Base-by-base conservation (phyloP, 2,113 vertebrate species). In the Desmodus rotundus region DNA sequence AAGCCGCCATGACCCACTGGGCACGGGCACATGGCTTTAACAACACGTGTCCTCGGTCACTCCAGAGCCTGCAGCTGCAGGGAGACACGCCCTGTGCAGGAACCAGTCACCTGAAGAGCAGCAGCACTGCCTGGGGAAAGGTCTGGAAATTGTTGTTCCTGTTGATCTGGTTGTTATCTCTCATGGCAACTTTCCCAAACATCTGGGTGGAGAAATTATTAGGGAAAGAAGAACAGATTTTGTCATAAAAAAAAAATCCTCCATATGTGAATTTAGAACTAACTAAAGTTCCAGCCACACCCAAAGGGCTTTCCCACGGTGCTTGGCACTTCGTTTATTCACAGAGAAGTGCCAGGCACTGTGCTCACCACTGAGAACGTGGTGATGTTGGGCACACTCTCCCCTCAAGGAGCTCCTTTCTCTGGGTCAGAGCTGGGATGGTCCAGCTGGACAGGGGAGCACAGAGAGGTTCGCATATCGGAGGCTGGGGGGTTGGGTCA, bases 111-210 rank as follows among this genome's bases (percentile, higher is more conserved):
- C 99, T 99, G 98, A 99, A 99, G 36, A 99, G 99, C 67, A 99
- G 99, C 0, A 99, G 98, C 47, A 99, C 99, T 0, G 99, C 99
- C 98, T 99, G 99, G 3, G 99, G 99, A 89, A 99, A 99, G 5
- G 99, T 99, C 98, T 99, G 99, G 98, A 99, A 99, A 98, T 99
- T 99, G 98, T 99, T 99, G 98, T 99, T 99, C 96, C 99, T 98
- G 98, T 99, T 99, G 98, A 99, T 99, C 93, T 99, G 99, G 11
- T 99, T 99, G 93, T 99, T 99, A 78, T 99, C 99, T 98, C 99
- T 99, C 99, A 99, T 99, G 63, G 99, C 99, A 58, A 99, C 98
- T 98, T 99, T 99, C 85, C 99, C 99, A 98, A 99, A 99, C 87
- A 99, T 98, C 99, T 99, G 97, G 56, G 84, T 26, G 22, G 61